Percentiles rank a stretch among this genome's conserved stretches.
Conservation (phyloP, 2,113 vertebrate species). For the Esox niger region DNA sequence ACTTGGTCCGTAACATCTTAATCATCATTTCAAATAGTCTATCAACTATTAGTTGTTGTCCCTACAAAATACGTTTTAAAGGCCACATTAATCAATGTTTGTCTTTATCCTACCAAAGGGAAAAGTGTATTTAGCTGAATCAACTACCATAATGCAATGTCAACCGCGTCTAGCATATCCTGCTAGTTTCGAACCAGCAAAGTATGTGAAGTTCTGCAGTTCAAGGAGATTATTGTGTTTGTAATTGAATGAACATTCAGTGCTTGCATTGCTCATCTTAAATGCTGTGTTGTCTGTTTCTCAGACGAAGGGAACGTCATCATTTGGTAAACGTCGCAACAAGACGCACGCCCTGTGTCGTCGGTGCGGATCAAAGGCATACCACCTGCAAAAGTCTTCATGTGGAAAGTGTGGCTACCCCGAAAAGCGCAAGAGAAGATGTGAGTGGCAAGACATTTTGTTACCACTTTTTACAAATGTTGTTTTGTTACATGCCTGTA, state of each 20-base stretch:
- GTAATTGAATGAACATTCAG: not conserved
- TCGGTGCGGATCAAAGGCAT: conserved; percentile 95
- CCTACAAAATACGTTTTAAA: no score
- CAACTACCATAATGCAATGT: not conserved
- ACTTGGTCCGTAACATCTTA: no score
- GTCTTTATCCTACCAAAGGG: not conserved
- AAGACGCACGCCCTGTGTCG: conserved; percentile 98
- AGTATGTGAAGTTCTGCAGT: not conserved
- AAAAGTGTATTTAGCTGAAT: not conserved
- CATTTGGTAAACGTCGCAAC: conserved; percentile 95
- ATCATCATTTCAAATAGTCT: no score
- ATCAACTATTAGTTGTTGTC: no score
- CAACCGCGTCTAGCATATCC: not conserved
- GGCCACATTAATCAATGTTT: not conserved
- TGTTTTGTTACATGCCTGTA: no score
- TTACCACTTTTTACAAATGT: no score
- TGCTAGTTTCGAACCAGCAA: no score
- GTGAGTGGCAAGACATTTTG: no score
- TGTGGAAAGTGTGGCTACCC: conserved; percentile 98
- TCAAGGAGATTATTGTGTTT: not conserved
- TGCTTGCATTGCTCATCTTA: not conserved
- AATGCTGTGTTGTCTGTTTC: not conserved
- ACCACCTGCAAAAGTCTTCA: conserved; percentile 94
- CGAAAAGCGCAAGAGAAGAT: conserved; percentile 97
- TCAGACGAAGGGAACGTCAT: conserved; percentile 97